Base-by-base conservation (phyloP, 2,113 vertebrate species). In the Spea multiplicata region DNA sequence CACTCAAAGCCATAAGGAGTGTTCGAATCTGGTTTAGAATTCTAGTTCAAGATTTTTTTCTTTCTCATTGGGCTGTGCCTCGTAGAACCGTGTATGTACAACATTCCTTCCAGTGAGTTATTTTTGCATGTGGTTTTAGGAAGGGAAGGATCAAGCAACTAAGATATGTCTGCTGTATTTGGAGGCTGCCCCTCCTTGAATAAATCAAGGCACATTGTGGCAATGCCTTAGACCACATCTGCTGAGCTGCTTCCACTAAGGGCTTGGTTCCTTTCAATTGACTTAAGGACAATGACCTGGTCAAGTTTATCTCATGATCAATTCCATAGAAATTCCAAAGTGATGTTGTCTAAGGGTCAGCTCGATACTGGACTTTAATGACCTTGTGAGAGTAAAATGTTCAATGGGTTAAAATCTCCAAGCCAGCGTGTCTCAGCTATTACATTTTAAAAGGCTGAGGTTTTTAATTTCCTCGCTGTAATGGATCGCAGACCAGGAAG, bases 171-270 rank as follows among this genome's bases (percentile, higher is more conserved):
- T 49, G 53, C 5, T 8, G 47, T 48, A 9, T 53, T 78, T 72
- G 61, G 59, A 73, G 44, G 17, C 44, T 30, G 30, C 59, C 59
- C 49, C 76, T 55, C n/a, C 70, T 55, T 46, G 61, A 66, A 72
- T 45, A 66, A 72, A 71, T 78, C 75, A 77, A 57, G 55, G 17
- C 57, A 47, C 16, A 48, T 71, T 14, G 16, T 57, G 49, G 61
- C 13, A 64, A 13, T 45, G 44, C 53, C 1, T 65, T 13, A 53
- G 45, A 71, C 68, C 69, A 73, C 49, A 72, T 79, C 61, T 73
- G 49, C 76, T 73, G 62, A 72, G 76, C 61, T 66, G 61, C 66
- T 73, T 79, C 61, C 30, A 79, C 17, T 78, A 71, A 44, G 30
- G 12, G 3, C 48, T 66, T 14, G 44, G 16, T 6, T 47, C 17